A percentile compares a stretch with the other conserved stretches of the same genome.
Conservation (phyloP, 2,888 invertebrate genomes). For the Portevinia maculata region DNA sequence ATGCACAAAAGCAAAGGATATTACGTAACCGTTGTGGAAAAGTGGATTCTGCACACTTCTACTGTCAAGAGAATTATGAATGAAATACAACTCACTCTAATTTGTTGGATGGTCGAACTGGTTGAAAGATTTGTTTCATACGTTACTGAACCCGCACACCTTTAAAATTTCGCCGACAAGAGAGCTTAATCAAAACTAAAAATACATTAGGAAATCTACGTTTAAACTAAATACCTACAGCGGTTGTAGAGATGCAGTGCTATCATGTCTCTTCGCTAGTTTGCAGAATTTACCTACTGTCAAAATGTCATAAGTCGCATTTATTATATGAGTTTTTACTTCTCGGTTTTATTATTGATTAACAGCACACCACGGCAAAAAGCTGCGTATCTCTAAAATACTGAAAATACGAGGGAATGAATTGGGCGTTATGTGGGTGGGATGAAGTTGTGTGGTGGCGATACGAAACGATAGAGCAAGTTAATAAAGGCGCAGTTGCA, state of each 20-base stretch:
- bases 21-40: constrained; percentile 63
- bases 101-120: constrained; percentile 46
- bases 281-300: not conserved
- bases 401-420: constrained; percentile 8
- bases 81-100: constrained; percentile 48
- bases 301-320: constrained; percentile 44
- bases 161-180: not conserved
- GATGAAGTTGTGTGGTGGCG: not conserved
- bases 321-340: constrained; percentile 25
- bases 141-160: constrained; percentile 10
- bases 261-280: not conserved
- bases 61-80: constrained; percentile 54
- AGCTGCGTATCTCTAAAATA: constrained; percentile 48
- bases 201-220: constrained; percentile 15
- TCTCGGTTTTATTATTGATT: constrained; percentile 61
- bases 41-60: constrained; percentile 25
- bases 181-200: constrained; percentile 9
- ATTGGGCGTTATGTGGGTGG: not conserved
- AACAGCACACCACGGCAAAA: constrained; percentile 32
- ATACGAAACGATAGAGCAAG: constrained; percentile 33
- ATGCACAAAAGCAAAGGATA: constrained; percentile 46
- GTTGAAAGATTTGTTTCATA: constrained; percentile 29
- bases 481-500: constrained; percentile 71
- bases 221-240: too few relatives aligned
- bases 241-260: too few relatives aligned